A percentile compares a stretch with the other conserved stretches of the same genome.
These are phyloP conservation scores for Notechis scutatus DNA, from an alignment of 2,113 vertebrate species.

Conservation along the genomic window DNA sequence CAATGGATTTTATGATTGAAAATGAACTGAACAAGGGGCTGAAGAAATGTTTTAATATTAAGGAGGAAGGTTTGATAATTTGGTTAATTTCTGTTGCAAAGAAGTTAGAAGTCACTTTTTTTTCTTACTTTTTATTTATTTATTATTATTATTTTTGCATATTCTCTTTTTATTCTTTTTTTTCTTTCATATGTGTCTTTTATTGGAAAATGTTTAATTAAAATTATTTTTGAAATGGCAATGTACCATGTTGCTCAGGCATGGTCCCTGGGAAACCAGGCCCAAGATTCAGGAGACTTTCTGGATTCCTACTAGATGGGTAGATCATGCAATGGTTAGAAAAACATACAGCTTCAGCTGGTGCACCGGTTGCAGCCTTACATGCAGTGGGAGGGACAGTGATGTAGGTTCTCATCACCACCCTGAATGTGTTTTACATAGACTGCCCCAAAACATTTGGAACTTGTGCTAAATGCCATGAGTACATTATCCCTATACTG, in stretches of 20 bases:
- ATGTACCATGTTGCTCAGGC: not conserved
- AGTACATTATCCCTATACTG: not conserved
- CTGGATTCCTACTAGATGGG: not conserved
- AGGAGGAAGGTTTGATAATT: not conserved
- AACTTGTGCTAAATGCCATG: not conserved
- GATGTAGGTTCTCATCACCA: not conserved
- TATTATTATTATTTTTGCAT: not conserved
- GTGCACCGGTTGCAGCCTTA: not conserved
- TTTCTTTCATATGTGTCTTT: not conserved
- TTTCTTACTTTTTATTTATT: not conserved
- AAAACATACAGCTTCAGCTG: not conserved
- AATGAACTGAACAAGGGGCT: not conserved
- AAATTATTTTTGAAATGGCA: not conserved
- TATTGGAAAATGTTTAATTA: not conserved
- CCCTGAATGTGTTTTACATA: not conserved
- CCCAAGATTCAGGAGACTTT: not conserved
- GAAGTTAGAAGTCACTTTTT: not conserved
- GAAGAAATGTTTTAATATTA: not conserved
- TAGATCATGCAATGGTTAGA: not conserved
- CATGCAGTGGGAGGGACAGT: not conserved
- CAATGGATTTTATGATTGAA: not conserved
- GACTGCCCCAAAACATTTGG: not conserved
- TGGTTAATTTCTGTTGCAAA: not conserved
- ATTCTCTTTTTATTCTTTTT: not conserved
- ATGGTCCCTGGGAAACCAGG: not conserved